phyloP scores from a whole-genome alignment of 2,888 invertebrate species.

The Dioctria rufipes region DNA sequence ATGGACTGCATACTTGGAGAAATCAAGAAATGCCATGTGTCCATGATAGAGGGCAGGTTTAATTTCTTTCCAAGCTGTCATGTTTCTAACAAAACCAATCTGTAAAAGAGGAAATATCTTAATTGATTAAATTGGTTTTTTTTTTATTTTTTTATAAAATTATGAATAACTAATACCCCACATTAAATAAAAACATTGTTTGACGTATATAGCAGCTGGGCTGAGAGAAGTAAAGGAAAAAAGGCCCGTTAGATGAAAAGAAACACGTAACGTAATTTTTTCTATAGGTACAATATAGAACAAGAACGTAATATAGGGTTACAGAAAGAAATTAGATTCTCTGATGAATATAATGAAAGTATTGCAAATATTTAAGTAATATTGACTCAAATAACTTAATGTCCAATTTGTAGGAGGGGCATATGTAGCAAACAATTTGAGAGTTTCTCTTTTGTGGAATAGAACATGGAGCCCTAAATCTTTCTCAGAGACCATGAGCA shows the following conservation, averaged over 20 bases:
- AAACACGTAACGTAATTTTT: background rate
- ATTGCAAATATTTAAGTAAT: no score
- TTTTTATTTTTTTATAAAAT: no score
- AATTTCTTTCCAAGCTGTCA: slow-evolving; percentile 89
- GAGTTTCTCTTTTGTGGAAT: no score
- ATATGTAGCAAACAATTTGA: no score
- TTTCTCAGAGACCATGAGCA: no score
- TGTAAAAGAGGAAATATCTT: slow-evolving; percentile 55
- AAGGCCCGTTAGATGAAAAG: background rate
- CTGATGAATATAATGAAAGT: no score
- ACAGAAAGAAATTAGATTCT: no score
- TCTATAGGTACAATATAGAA: background rate
- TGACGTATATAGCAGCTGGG: background rate
- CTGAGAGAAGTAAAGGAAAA: background rate
- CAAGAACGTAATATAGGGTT: no score
- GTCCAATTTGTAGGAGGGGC: no score
- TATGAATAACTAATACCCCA: background rate
- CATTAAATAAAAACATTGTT: background rate
- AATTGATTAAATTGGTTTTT: background rate
- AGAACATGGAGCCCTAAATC: no score
- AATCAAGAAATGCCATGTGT: slow-evolving; percentile 96
- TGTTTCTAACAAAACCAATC: slow-evolving; percentile 88
- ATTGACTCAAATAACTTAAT: no score
- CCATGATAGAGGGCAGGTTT: slow-evolving; percentile 98
- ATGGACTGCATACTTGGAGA: slow-evolving; percentile 79